Evolutionary conservation across 1,140 invertebrate species (phyloP).

Genomic region (Ips typographus): DNA sequence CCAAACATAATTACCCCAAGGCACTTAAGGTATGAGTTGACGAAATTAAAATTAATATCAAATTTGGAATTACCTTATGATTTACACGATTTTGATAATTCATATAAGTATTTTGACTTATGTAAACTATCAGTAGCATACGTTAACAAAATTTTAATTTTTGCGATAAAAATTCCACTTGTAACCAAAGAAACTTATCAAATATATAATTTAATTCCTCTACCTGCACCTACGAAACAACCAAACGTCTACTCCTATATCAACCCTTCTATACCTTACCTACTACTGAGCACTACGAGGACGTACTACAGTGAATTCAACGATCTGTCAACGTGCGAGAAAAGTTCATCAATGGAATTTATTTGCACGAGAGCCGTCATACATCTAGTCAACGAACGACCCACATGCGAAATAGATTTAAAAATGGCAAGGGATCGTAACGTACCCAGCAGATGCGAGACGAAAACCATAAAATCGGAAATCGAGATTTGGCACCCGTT

Average conservation of each 20-base stretch:
- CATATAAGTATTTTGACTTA: constrained; percentile 15
- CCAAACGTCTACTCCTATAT: constrained; percentile 21
- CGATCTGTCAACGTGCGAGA: constrained; percentile 14
- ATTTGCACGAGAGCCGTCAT: constrained; percentile 3
- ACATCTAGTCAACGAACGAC: constrained; percentile 4
- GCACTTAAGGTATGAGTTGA: too few relatives aligned
- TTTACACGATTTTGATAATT: constrained; percentile 9
- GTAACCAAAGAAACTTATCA: constrained; percentile 5
- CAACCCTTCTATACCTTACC: constrained; percentile 16
- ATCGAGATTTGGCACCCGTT: constrained; percentile 23
- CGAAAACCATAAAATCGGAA: constrained; percentile 5
- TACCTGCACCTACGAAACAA: neutral
- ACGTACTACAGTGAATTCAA: constrained; percentile 18
- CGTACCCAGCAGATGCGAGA: constrained; percentile 1
- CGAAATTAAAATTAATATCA: too few relatives aligned
- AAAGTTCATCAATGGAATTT: neutral
- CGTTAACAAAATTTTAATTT: constrained; percentile 10
- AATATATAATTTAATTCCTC: constrained; percentile 17
- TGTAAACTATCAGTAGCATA: constrained; percentile 8
- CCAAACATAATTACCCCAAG: constrained; percentile 17
- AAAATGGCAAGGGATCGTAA: neutral
- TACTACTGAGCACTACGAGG: constrained; percentile 23
- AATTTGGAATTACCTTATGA: too few relatives aligned
- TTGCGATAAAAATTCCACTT: constrained; percentile 15
- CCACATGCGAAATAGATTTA: constrained; percentile 4